Percentiles rank a stretch among this genome's conserved stretches.
Evolutionary conservation across 2,888 invertebrate species (phyloP).

Genomic region (Ectropis crepuscularia): DNA sequence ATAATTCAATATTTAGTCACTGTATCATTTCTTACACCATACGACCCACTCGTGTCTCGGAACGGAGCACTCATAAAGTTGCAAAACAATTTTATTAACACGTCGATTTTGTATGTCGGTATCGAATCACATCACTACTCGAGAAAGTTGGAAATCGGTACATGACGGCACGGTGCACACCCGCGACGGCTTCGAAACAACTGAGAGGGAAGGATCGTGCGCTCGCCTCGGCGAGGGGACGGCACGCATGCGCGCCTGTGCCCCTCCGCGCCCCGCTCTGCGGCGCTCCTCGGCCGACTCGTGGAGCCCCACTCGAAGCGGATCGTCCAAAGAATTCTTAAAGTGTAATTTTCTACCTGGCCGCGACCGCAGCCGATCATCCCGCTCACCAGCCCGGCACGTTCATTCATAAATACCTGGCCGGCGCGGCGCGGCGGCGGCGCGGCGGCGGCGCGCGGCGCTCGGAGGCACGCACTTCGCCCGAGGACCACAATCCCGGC

Average conservation of each 20-base stretch:
- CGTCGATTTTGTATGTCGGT: slow-evolving; percentile 62
- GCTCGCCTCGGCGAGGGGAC: slow-evolving; percentile 71
- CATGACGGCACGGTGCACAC: slow-evolving; percentile 87
- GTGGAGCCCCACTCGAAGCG: slow-evolving; percentile 76
- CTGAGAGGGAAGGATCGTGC: slow-evolving; percentile 80
- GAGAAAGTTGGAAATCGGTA: slow-evolving; percentile 81
- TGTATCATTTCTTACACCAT: slow-evolving; percentile 60
- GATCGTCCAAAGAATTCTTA: slow-evolving; percentile 81
- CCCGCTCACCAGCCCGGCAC: slow-evolving; percentile 74
- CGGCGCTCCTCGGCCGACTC: slow-evolving; percentile 78
- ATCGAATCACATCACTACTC: slow-evolving; percentile 84
- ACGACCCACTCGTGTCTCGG: slow-evolving; percentile 47
- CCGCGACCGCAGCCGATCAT: slow-evolving; percentile 72
- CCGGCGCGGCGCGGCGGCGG: slow-evolving; percentile 39
- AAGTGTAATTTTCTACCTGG: slow-evolving; percentile 83
- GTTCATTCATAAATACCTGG: slow-evolving; percentile 84
- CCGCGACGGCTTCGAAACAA: slow-evolving; percentile 74
- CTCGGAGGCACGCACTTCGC: slow-evolving; percentile 44
- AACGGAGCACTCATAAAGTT: slow-evolving; percentile 49
- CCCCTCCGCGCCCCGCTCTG: slow-evolving; percentile 81
- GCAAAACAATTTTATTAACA: slow-evolving; percentile 56
- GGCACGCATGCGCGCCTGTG: slow-evolving; percentile 78
- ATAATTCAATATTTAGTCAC: slow-evolving; percentile 61
- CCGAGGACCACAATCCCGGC: slow-evolving; percentile 45
- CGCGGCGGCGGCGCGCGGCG: slow-evolving; percentile 27